Evolutionary conservation across 2,113 vertebrate genomes (phyloP), one percentile per base, ranked within the genome.

Genomic region (Chlorodrepanis virens): DNA sequence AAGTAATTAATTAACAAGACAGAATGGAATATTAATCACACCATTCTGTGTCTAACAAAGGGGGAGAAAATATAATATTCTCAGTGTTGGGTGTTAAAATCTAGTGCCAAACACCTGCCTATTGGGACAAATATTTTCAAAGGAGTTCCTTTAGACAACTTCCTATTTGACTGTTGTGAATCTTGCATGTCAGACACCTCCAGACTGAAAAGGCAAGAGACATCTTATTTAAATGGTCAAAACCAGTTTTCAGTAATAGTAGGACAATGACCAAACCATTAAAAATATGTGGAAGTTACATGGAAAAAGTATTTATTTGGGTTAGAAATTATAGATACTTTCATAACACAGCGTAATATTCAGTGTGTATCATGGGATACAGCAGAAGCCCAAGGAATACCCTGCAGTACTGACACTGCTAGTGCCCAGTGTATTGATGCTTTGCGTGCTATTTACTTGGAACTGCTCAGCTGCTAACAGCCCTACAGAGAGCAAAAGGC

Each of bases 1-100:
- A 56, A 94, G 52, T 70, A 94, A 90, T 68, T 81, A 22, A 94
- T 90, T 94, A 90, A 74, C 39, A 86, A 61, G 75, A 90, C 63
- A 85, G 68, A 67, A 70, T 21, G 56, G 52, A 93, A 71, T 87
- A 92, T 80, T 86, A 67, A 81, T 76, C 45, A 81, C 24, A 93
- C 24, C 29, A 78, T 72, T 90, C 60, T 86, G 42, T 23, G 52
- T 50, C 42, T 79, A 65, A 79, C 59, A 89, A 79, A 47, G 17
- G 5, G 13, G 10, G 19, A 77, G 50, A 79, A 96, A 90, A 93
- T 37, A 92, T 13, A 86, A 57, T 65, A 79, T 83, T 75, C 33
- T 86, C 9, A 5, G 64, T 63, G 40, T 45, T 63, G 42, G 18
- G 8, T 83, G 67, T 57, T 85, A 76, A 61, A 88, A 74, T 89